These are phyloP conservation scores for Clistopyga incitator DNA, from an alignment of 2,888 invertebrate species.

Conservation along the genomic window DNA sequence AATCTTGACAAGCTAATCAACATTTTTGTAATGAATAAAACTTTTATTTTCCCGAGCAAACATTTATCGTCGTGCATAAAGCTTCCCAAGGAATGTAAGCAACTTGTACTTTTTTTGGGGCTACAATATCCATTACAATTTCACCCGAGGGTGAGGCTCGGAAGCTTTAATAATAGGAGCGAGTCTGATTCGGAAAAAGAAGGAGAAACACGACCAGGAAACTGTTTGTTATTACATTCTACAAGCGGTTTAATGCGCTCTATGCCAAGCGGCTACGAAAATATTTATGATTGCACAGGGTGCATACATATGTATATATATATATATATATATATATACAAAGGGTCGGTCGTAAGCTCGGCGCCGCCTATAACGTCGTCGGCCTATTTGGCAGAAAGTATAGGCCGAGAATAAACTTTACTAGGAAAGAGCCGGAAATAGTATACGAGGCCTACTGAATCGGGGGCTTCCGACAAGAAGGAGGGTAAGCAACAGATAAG, in stretches of 20 bases:
- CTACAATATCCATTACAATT: slow-evolving; percentile 4
- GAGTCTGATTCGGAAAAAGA: background rate
- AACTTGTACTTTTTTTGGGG: background rate
- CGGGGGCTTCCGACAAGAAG: slow-evolving; percentile 18
- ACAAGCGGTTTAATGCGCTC: slow-evolving; percentile 30
- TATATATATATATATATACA: background rate
- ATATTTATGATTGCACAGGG: slow-evolving; percentile 25
- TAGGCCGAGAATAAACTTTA: slow-evolving; percentile 69
- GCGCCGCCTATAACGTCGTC: slow-evolving; percentile 56
- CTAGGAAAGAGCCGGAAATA: slow-evolving; percentile 74
- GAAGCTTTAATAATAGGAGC: slow-evolving; percentile 7
- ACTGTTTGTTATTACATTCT: slow-evolving; percentile 11
- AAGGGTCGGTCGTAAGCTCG: slow-evolving; percentile 21
- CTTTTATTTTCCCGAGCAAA: too few relatives aligned
- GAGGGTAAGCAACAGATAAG: slow-evolving; percentile 23
- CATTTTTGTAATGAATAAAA: too few relatives aligned
- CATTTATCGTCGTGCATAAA: too few relatives aligned
- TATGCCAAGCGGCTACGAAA: slow-evolving; percentile 30
- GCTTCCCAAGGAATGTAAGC: background rate
- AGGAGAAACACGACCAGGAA: background rate
- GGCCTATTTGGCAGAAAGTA: slow-evolving; percentile 78
- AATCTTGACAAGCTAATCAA: too few relatives aligned
- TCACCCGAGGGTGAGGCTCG: background rate
- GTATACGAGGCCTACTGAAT: slow-evolving; percentile 52
- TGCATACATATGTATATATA: slow-evolving; percentile 1